phyloP scores from a whole-genome alignment of 2,888 invertebrate genomes.

The Protodeltote pygarga region DNA sequence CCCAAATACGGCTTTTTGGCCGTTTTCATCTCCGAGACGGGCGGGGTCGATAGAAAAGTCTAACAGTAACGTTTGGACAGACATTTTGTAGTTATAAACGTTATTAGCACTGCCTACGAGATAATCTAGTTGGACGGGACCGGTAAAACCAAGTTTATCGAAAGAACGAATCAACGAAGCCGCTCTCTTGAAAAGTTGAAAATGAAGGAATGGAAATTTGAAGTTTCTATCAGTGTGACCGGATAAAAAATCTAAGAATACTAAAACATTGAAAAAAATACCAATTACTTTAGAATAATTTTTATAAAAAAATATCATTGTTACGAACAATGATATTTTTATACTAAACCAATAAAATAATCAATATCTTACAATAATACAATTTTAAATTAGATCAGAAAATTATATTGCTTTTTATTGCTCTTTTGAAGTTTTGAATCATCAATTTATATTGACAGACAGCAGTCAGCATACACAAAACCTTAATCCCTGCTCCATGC shows the following conservation, averaged over 20 bases:
- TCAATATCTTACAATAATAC: no score
- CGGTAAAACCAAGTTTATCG: conserved; percentile 52
- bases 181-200: conserved; percentile 33
- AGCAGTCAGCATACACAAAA: no score
- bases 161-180: conserved; percentile 25
- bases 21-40: conserved; percentile 88
- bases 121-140: conserved; percentile 61
- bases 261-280: no score
- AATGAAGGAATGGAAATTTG: conserved; percentile 35
- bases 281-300: no score
- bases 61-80: conserved; percentile 92
- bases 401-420: no score
- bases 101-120: conserved; percentile 42
- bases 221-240: conserved; percentile 2
- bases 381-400: no score
- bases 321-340: no score
- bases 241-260: background rate
- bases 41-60: conserved; percentile 93
- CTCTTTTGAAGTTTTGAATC: no score
- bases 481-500: no score
- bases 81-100: conserved; percentile 84
- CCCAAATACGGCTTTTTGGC: conserved; percentile 89
- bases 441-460: no score
- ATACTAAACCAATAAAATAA: no score
- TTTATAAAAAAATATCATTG: no score